Percentiles rank a stretch among this genome's conserved stretches.
Conservation (phyloP, 2,888 invertebrate species). For the Cataglyphis cursor region DNA sequence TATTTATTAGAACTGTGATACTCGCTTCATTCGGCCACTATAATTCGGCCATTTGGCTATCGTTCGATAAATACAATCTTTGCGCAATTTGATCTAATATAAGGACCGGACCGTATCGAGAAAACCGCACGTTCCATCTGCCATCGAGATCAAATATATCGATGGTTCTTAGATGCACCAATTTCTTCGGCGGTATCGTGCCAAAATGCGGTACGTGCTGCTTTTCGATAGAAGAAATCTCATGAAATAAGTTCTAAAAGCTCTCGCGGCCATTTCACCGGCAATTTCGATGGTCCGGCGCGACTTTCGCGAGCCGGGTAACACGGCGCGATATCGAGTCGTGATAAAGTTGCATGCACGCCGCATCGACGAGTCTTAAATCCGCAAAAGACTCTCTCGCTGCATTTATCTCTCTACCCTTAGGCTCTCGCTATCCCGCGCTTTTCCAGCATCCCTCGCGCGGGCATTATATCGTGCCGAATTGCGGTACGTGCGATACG, state of each 20-base stretch:
- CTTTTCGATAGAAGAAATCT: constrained; percentile 35
- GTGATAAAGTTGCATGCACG: constrained; percentile 56
- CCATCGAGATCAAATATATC: constrained; percentile 47
- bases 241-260: constrained; percentile 42
- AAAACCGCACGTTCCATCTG: constrained; percentile 20
- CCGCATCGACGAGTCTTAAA: constrained; percentile 63
- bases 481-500: constrained; percentile 64
- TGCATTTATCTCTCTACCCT: background rate
- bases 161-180: constrained; percentile 41
- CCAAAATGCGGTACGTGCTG: constrained; percentile 50
- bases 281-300: background rate
- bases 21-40: background rate
- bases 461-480: constrained; percentile 64
- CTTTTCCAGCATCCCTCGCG: background rate
- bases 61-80: constrained; percentile 26
- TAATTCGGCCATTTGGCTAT: constrained; percentile 14
- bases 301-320: background rate
- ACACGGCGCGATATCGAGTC: constrained; percentile 59
- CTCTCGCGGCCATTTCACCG: constrained; percentile 13
- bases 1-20: background rate
- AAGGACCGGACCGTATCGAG: background rate
- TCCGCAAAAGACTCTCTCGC: constrained; percentile 32
- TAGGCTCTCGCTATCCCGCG: constrained; percentile 22
- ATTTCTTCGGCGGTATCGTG: constrained; percentile 46
- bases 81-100: constrained; percentile 29